phyloP scores from a whole-genome alignment of 2,113 vertebrate species.

The Emydocephalus ijimae region DNA sequence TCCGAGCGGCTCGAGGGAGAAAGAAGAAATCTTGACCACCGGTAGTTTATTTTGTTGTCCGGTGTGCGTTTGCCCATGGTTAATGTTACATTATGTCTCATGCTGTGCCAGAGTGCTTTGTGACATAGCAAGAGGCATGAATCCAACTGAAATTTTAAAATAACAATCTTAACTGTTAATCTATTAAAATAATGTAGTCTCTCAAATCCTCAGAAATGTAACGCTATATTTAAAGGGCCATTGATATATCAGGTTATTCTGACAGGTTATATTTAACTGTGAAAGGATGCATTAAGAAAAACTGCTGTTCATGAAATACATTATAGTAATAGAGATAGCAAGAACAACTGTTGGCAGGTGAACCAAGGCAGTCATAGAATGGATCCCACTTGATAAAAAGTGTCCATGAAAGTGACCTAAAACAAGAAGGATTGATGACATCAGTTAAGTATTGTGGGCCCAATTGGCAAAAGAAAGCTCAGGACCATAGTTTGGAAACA shows the following conservation, averaged over 20 bases:
- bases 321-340: neutral
- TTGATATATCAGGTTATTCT: neutral
- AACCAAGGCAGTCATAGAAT: neutral
- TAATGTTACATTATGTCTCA: neutral
- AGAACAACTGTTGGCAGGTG: neutral
- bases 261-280: neutral
- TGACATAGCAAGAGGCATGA: neutral
- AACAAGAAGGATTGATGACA: neutral
- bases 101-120: neutral
- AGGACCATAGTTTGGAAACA: neutral
- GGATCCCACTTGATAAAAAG: neutral
- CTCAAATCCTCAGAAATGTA: neutral
- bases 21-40: neutral
- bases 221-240: neutral
- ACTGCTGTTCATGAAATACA: neutral
- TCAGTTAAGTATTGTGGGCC: neutral
- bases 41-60: neutral
- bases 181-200: neutral
- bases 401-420: neutral
- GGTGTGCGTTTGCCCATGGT: neutral
- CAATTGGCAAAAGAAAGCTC: neutral
- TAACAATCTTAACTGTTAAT: neutral
- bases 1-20: no score
- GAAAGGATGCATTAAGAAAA: neutral
- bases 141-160: neutral